Percentiles rank a stretch among this genome's conserved stretches.
Conservation (phyloP, 2,888 invertebrate species). For the Chymomyza procnemis region DNA sequence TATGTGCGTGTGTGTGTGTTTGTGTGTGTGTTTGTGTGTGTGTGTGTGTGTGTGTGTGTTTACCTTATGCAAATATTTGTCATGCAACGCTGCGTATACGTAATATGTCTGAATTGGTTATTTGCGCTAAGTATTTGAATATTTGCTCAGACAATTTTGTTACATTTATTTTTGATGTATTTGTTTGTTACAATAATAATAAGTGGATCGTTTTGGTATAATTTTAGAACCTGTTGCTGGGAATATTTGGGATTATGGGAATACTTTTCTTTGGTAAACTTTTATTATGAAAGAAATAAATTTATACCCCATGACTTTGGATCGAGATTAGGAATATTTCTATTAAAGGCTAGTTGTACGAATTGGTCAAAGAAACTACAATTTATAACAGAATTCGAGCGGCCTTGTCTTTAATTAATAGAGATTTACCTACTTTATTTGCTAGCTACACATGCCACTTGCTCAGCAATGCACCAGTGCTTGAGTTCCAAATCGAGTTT, state of each 20-base stretch:
- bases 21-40: not conserved
- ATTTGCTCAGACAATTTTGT: not conserved
- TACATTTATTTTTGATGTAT: conserved; percentile 16
- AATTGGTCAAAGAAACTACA: no score
- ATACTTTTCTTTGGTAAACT: no score
- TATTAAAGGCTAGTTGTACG: no score
- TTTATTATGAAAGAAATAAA: no score
- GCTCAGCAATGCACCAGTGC: no score
- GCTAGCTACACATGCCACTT: no score
- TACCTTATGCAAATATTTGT: conserved; percentile 62
- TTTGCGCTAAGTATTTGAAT: conserved; percentile 40
- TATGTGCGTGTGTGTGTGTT: not conserved
- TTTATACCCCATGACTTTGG: no score
- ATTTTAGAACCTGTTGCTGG: not conserved
- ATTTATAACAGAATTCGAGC: no score
- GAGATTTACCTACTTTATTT: no score
- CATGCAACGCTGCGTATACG: conserved; percentile 48
- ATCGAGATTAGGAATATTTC: no score
- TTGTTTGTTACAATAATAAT: not conserved
- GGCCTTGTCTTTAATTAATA: no score
- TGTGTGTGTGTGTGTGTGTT: conserved; percentile 5
- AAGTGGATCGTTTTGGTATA: not conserved
- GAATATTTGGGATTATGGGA: not conserved
- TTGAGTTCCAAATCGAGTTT: no score
- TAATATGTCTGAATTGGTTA: conserved; percentile 63